Conservation (phyloP, 2,888 invertebrate species). For the Euplexia lucipara region DNA sequence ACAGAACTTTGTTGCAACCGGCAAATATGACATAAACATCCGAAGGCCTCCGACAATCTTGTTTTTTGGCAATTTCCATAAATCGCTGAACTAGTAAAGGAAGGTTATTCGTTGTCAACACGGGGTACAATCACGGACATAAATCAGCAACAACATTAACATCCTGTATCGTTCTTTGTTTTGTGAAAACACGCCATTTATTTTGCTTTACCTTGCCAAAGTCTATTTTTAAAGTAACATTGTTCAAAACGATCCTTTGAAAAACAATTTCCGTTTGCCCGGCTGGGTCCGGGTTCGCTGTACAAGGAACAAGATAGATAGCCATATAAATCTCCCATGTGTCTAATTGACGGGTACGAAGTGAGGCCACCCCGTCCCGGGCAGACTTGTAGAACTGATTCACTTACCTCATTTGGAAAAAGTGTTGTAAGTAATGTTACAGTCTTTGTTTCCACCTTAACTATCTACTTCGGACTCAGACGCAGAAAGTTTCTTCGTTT, state of each 20-base stretch:
- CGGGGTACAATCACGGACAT: constrained; percentile 60
- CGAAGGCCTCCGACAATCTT: constrained; percentile 10
- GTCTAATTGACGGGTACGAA: constrained; percentile 88
- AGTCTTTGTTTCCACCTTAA: constrained; percentile 64
- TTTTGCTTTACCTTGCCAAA: constrained; percentile 69
- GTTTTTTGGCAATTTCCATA: constrained; percentile 59
- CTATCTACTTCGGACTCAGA: constrained; percentile 47
- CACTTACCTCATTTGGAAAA: constrained; percentile 77
- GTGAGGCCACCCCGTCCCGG: constrained; percentile 69
- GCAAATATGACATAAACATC: constrained; percentile 31
- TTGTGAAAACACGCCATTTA: constrained; percentile 67
- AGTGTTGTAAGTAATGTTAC: constrained; percentile 67
- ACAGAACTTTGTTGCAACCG: too few species aligned
- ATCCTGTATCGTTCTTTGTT: constrained; percentile 69
- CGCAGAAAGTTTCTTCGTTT: constrained; percentile 48
- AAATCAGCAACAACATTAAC: constrained; percentile 68
- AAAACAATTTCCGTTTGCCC: constrained; percentile 82
- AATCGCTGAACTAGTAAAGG: constrained; percentile 52
- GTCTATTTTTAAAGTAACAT: constrained; percentile 70
- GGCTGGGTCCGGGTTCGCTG: constrained; percentile 68
- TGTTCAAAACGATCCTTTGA: constrained; percentile 75
- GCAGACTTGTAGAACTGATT: constrained; percentile 76
- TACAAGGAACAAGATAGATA: constrained; percentile 84
- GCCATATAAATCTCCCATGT: constrained; percentile 87
- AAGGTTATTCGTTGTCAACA: constrained; percentile 64